Conservation (phyloP, 2,113 vertebrate genomes). For the Patagioenas fasciata region DNA sequence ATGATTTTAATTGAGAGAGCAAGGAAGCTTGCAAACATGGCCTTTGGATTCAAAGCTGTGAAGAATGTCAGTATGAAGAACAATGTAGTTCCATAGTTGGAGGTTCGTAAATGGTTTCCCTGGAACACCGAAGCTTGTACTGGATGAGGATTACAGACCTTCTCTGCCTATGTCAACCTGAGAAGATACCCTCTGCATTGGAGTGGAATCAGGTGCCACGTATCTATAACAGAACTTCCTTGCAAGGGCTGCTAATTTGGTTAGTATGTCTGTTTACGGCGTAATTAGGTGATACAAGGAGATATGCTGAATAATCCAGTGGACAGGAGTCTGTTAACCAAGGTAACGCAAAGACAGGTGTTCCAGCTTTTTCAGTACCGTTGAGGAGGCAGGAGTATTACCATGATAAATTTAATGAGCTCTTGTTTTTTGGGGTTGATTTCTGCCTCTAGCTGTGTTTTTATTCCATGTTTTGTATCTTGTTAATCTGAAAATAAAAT, state of each 20-base stretch:
- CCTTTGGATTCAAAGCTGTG: not conserved
- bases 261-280: not conserved
- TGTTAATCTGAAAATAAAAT: slow-evolving; percentile 45
- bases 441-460: slow-evolving; percentile 2
- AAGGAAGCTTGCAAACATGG: not conserved
- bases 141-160: not conserved
- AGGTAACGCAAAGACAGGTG: not conserved
- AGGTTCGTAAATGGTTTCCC: not conserved
- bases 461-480: not conserved
- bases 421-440: not conserved
- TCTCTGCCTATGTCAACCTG: not conserved
- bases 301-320: not conserved
- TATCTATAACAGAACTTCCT: not conserved
- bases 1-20: not conserved
- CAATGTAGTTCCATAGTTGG: not conserved
- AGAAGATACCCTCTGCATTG: not conserved
- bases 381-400: not conserved
- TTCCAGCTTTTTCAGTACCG: not conserved
- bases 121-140: not conserved
- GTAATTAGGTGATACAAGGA: not conserved
- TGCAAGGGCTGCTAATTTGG: not conserved
- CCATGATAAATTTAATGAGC: not conserved
- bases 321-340: not conserved
- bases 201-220: not conserved
- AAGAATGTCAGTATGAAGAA: not conserved